Percentiles rank a stretch among this genome's conserved stretches.
Evolutionary conservation across 2,888 invertebrate species (phyloP).

Genomic region (Drosophila stalkeri): DNA sequence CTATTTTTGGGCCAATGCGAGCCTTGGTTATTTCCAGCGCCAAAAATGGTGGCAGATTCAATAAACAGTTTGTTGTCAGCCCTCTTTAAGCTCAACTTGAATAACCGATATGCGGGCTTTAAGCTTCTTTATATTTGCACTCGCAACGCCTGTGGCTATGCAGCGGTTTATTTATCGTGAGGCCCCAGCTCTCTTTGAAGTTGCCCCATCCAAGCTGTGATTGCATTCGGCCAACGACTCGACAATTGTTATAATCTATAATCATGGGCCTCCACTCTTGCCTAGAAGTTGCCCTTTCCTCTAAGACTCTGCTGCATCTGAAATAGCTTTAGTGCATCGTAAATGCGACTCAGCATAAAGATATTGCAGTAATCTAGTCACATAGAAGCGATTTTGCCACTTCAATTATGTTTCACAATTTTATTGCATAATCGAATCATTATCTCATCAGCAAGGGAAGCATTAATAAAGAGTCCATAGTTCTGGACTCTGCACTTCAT

Average conservation of each 20-base stretch:
- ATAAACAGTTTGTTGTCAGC: slow-evolving; percentile 38
- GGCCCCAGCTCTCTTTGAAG: slow-evolving; percentile 54
- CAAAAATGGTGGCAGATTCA: slow-evolving; percentile 40
- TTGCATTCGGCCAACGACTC: slow-evolving; percentile 46
- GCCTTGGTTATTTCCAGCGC: slow-evolving; percentile 11
- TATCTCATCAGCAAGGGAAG: background rate
- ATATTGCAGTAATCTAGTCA: too few relatives aligned
- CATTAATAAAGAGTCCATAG: background rate
- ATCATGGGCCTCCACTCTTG: slow-evolving; percentile 14
- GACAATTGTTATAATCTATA: slow-evolving; percentile 38
- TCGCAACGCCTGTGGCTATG: slow-evolving; percentile 52
- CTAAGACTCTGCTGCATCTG: background rate
- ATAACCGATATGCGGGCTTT: slow-evolving; percentile 35
- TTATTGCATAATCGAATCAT: background rate
- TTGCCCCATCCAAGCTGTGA: slow-evolving; percentile 30
- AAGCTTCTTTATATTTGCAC: slow-evolving; percentile 24
- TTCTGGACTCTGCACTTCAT: background rate
- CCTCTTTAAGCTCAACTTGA: slow-evolving; percentile 36
- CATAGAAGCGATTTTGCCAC: background rate
- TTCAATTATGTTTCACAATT: slow-evolving; percentile 14
- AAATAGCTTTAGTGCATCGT: background rate
- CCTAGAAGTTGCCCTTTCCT: too few relatives aligned
- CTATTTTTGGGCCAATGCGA: slow-evolving; percentile 39
- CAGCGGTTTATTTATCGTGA: slow-evolving; percentile 35
- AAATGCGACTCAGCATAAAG: background rate